phyloP scores from a whole-genome alignment of 2,113 vertebrate genomes.

The Pteronura brasiliensis region DNA sequence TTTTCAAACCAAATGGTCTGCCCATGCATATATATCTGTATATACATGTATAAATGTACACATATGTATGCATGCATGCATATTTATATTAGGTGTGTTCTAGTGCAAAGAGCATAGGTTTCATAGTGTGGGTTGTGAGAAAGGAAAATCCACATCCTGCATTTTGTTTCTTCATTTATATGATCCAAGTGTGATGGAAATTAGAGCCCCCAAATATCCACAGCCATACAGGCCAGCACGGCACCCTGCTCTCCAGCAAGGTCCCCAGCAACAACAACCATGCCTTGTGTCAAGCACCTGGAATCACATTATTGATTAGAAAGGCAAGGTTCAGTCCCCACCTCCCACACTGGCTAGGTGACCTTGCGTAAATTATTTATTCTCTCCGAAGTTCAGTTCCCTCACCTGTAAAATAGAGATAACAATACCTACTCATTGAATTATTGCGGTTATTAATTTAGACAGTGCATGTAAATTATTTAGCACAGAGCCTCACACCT shows the following conservation, averaged over 20 bases:
- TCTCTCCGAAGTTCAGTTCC: background rate
- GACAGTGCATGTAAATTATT: conserved; percentile 18
- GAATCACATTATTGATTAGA: background rate
- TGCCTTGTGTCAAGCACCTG: fast-evolving
- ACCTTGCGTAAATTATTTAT: background rate
- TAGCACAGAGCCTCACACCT: background rate
- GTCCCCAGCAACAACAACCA: background rate
- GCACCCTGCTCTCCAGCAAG: background rate
- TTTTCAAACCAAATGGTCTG: background rate
- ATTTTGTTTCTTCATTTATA: background rate
- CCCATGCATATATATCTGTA: background rate
- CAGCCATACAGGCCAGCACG: background rate
- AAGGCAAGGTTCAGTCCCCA: background rate
- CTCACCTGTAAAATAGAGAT: background rate
- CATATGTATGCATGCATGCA: background rate
- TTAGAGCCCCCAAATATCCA: background rate
- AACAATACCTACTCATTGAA: background rate
- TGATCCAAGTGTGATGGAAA: background rate
- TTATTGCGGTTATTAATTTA: conserved; percentile 10
- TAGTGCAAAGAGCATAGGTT: background rate
- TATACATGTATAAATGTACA: background rate
- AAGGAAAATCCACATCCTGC: background rate
- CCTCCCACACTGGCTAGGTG: background rate
- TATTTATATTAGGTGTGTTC: background rate
- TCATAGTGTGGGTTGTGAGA: background rate